These are phyloP conservation scores for Staurois parvus DNA, from an alignment of 2,797 vertebrate species.

Conservation along the genomic window DNA sequence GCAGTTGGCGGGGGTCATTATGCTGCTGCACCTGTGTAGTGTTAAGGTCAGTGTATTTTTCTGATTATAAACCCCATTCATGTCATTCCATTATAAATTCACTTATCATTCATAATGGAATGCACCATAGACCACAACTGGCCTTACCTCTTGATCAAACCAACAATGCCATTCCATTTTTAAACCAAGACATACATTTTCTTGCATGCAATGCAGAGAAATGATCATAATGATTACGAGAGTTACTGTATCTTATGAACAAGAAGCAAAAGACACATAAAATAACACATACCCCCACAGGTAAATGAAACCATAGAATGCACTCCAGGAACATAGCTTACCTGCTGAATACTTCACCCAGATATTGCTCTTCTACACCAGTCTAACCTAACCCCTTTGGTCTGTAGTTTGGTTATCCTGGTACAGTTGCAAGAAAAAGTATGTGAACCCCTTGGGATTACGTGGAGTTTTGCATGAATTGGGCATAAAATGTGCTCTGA, in stretches of 20 bases:
- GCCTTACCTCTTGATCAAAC: constrained; percentile 22
- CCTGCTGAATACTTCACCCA: background rate
- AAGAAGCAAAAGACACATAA: no score
- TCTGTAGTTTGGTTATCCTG: no score
- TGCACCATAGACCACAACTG: constrained; percentile 71
- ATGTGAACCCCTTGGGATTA: no score
- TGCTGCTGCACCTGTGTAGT: constrained; percentile 99
- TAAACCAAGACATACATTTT: constrained; percentile 33
- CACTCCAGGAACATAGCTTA: no score
- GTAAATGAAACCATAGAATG: background rate
- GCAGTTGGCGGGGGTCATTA: constrained; percentile 94
- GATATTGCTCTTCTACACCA: background rate
- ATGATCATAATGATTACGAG: background rate
- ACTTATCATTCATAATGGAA: constrained; percentile 81
- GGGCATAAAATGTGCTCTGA: no score
- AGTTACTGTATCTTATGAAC: background rate
- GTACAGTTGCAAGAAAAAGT: no score
- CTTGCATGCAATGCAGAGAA: constrained; percentile 11
- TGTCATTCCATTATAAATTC: constrained; percentile 83
- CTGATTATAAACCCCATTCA: constrained; percentile 81
- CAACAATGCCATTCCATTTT: constrained; percentile 39
- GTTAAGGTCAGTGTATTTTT: constrained; percentile 97
- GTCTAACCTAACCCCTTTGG: no score
- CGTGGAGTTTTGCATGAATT: no score
- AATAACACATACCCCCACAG: background rate